Conservation (phyloP, 53 echinoderm and acorn worm species). For the Temnopleurus reevesii region DNA sequence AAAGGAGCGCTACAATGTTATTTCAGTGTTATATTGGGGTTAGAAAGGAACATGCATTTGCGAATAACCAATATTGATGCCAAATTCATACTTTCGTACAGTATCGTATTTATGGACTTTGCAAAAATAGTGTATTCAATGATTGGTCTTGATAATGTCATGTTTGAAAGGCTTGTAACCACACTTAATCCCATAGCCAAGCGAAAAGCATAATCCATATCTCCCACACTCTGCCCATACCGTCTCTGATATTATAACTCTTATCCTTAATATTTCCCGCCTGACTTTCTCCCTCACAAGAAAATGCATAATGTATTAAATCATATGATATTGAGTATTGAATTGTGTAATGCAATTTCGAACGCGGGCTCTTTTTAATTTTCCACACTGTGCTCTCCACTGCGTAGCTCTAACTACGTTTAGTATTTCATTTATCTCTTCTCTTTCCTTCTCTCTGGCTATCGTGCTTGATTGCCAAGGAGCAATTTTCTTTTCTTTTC, state of each 20-base stretch:
- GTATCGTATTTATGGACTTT: no score
- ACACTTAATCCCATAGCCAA: background rate
- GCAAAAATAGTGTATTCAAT: no score
- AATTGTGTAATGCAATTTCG: constrained; percentile 27
- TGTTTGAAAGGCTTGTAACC: background rate
- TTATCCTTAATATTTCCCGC: no score
- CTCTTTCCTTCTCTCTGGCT: background rate
- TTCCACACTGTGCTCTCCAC: background rate
- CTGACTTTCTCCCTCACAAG: no score
- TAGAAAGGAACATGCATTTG: no score
- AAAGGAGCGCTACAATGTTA: no score
- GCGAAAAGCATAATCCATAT: background rate
- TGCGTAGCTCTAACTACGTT: background rate
- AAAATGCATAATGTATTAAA: constrained; percentile 52
- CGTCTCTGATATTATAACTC: no score
- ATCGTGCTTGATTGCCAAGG: background rate
- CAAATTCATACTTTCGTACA: no score
- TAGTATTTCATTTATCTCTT: no score
- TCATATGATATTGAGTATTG: constrained; percentile 22
- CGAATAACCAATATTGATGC: no score
- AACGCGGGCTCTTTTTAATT: background rate
- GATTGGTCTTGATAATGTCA: background rate
- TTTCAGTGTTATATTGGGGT: no score
- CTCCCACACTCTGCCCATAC: background rate
- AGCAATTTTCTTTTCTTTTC: constrained; percentile 10